Conservation (phyloP, 2,113 vertebrate species). For the Gadus macrocephalus region DNA sequence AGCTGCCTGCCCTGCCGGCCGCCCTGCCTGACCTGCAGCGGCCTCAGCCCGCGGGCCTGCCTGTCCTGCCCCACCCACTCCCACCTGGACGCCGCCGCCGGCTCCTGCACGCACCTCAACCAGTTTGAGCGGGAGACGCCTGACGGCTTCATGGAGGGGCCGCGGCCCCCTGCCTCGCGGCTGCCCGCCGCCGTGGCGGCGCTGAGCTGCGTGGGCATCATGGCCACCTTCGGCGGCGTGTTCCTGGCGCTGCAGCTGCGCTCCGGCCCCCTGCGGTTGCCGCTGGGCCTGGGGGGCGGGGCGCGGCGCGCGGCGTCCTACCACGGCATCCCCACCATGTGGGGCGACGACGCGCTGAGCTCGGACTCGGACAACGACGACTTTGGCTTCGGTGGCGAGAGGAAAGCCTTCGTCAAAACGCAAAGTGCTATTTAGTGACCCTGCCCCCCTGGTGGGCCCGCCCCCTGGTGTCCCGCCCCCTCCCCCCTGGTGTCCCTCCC, state of each 20-base stretch:
- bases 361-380: slow-evolving; percentile 90
- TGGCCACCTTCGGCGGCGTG: slow-evolving; percentile 79
- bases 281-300: slow-evolving; percentile 66
- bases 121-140: slow-evolving; percentile 88
- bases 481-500: too few species aligned
- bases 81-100: slow-evolving; percentile 74
- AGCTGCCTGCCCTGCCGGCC: slow-evolving; percentile 82
- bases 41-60: slow-evolving; percentile 78
- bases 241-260: slow-evolving; percentile 90
- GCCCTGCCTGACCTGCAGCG: slow-evolving; percentile 83
- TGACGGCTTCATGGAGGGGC: slow-evolving; percentile 41
- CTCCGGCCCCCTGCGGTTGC: slow-evolving; percentile 77
- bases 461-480: too few species aligned
- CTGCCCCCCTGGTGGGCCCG: not conserved
- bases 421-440: slow-evolving; percentile 95
- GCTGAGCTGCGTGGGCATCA: slow-evolving; percentile 87
- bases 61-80: slow-evolving; percentile 87
- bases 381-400: slow-evolving; percentile 84
- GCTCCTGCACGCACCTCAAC: slow-evolving; percentile 82
- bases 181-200: slow-evolving; percentile 80
- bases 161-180: slow-evolving; percentile 45
- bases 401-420: slow-evolving; percentile 98
- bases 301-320: slow-evolving; percentile 78
- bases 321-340: slow-evolving; percentile 90
- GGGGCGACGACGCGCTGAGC: slow-evolving; percentile 83